These are phyloP conservation scores for Agraylea sexmaculata DNA, from an alignment of 1,140 invertebrate species.

Conservation along the genomic window DNA sequence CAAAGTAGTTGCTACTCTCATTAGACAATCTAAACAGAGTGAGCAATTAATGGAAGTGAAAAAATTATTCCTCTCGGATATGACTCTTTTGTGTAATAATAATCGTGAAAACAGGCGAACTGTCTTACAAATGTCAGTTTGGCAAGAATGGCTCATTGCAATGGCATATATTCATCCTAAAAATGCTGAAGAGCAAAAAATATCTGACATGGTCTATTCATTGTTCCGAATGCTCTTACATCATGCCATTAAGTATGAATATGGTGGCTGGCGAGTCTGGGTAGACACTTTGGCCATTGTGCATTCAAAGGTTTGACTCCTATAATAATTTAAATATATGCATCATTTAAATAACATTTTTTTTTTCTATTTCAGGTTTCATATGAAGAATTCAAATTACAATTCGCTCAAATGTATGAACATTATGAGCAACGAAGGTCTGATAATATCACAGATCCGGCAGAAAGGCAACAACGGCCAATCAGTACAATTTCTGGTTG, in stretches of 20 bases:
- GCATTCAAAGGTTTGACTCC: conserved; percentile 80
- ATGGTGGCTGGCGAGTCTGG: conserved; percentile 99
- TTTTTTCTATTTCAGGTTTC: conserved; percentile 53
- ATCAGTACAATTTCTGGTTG: conserved; percentile 94
- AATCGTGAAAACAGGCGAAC: conserved; percentile 94
- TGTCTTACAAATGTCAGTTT: conserved; percentile 98
- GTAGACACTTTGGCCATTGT: conserved; percentile 98
- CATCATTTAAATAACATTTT: conserved; percentile 5
- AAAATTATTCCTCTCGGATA: conserved; percentile 92
- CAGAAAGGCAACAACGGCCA: conserved; percentile 79
- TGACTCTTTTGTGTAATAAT: conserved; percentile 93
- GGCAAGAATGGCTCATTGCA: conserved; percentile 99
- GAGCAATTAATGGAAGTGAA: conserved; percentile 88
- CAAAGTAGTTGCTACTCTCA: conserved; percentile 95
- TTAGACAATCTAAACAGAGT: conserved; percentile 90
- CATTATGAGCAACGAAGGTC: conserved; percentile 88
- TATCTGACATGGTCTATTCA: conserved; percentile 96
- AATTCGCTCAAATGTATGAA: conserved; percentile 94
- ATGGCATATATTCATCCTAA: conserved; percentile 97
- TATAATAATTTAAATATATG: conserved; percentile 9
- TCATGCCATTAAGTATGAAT: conserved; percentile 98
- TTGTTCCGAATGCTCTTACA: conserved; percentile 92
- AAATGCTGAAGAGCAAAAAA: conserved; percentile 88
- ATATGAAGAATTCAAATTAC: conserved; percentile 92
- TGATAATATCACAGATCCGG: conserved; percentile 89